Evolutionary conservation across 2,113 vertebrate species (phyloP).

Genomic region (Triplophysa rosa): DNA sequence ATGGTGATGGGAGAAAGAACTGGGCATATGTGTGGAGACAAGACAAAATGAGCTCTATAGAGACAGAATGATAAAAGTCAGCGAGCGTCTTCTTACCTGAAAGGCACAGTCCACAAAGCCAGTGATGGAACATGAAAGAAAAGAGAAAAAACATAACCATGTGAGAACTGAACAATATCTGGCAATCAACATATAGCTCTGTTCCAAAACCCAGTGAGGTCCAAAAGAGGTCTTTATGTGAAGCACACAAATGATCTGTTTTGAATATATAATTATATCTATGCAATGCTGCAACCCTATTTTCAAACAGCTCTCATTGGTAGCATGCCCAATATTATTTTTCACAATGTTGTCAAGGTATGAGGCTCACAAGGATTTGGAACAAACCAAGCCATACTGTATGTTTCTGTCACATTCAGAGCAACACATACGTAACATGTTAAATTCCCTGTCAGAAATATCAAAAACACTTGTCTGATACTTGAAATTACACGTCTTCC

Average conservation of each 20-base stretch:
- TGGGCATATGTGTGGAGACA: slow-evolving; percentile 14
- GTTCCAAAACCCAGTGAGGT: not conserved
- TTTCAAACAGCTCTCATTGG: no score
- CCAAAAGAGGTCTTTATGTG: not conserved
- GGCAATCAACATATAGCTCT: slow-evolving; percentile 15
- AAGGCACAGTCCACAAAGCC: slow-evolving; percentile 36
- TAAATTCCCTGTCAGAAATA: no score
- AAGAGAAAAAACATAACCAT: slow-evolving; percentile 33
- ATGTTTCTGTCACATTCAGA: no score
- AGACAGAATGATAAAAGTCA: slow-evolving; percentile 49
- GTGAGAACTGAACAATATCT: slow-evolving; percentile 39
- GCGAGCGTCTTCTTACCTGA: slow-evolving; percentile 62
- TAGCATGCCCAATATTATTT: no score
- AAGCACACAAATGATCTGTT: not conserved
- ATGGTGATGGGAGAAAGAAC: slow-evolving; percentile 16
- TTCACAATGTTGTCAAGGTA: not conserved
- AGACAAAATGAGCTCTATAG: not conserved
- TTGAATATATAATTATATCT: not conserved
- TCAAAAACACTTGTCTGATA: not conserved
- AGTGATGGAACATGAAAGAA: slow-evolving; percentile 57
- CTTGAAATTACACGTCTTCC: not conserved
- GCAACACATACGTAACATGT: no score
- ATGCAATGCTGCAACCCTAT: no score
- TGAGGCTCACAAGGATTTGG: not conserved
- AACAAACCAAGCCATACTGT: not conserved